phyloP scores from a whole-genome alignment of 2,888 invertebrate species.

The Neelides folsomi region DNA sequence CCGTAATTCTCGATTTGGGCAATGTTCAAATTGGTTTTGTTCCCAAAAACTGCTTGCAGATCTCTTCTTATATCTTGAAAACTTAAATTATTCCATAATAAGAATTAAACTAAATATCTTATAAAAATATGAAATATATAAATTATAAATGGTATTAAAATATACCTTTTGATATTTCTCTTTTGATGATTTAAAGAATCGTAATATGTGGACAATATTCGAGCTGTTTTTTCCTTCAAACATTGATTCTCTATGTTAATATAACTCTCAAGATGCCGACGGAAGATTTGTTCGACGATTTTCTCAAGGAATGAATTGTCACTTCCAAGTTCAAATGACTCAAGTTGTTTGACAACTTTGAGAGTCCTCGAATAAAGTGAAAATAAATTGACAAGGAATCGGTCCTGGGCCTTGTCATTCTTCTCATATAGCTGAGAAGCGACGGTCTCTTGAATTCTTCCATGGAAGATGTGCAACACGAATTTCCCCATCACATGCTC shows the following conservation, averaged over 20 bases:
- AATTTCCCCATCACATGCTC: slow-evolving; percentile 97
- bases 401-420: slow-evolving; percentile 53
- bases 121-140: neutral
- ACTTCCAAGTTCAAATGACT: slow-evolving; percentile 59
- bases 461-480: slow-evolving; percentile 85
- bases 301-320: slow-evolving; percentile 66
- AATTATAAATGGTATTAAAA: slow-evolving; percentile 1
- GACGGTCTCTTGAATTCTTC: slow-evolving; percentile 57
- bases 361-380: slow-evolving; percentile 76
- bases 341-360: slow-evolving; percentile 58
- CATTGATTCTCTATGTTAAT: slow-evolving; percentile 62
- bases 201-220: slow-evolving; percentile 72
- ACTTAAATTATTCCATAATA: slow-evolving; percentile 38
- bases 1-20: slow-evolving; percentile 91
- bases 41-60: slow-evolving; percentile 82
- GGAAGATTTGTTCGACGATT: slow-evolving; percentile 65
- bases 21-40: slow-evolving; percentile 81
- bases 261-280: slow-evolving; percentile 62
- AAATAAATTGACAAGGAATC: slow-evolving; percentile 74
- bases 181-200: slow-evolving; percentile 88
- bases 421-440: slow-evolving; percentile 66
- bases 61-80: slow-evolving; percentile 87
- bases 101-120: neutral
- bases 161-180: slow-evolving; percentile 30
- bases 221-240: slow-evolving; percentile 61